Base-by-base conservation (phyloP, 2,888 invertebrate genomes). In the Lochmaea crataegi region DNA sequence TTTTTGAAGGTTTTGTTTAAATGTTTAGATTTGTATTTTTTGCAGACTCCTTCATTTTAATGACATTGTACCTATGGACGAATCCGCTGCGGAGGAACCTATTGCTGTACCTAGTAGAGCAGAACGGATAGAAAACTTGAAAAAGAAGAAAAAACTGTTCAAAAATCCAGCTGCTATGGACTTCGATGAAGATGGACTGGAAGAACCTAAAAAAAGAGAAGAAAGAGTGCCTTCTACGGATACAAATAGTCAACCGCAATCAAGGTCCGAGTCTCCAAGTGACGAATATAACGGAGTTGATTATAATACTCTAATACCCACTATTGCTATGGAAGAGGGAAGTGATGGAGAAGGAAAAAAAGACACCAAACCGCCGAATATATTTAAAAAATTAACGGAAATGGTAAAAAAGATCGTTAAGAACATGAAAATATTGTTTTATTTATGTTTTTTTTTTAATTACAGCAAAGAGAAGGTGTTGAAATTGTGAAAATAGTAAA, bases 31-130 rank as follows among this genome's bases (percentile, higher is more conserved):
- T 56, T 16, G 9, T 9, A 5, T n/a, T 32, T 51, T 42, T 57
- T 26, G 11, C 86, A 95, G 95, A 84, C 89, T 95, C 79, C 88
- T 94, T n/a, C 91, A 92, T 86, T 91, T 92, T 80, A 91, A 94
- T 86, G 92, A 94, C 81, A 89, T 94, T 71, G 91, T 91, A 80
- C 87, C 90, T 11, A 90, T 91, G 76, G 92, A 91, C 0, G 89
- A 89, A 72, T 88, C 89, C 0, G 89, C 89, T 12, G 86, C 87
- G 1, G 89, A 89, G 71, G 90, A 90, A 74, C 86, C 87, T 12
- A 84, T 86, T 53, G 78, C 83, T 6, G 83, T 84, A 7, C 86
- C 86, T 7, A 79, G 80, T 51, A 85, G 83, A 77, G 83, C 86
- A 72, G 83, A 82, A 53, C 76, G 78, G 41, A 77, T 80, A 61